Conservation (phyloP, 30 jellyfish, hydroid and myxozoan species). For the Chironex yamaguchii region DNA sequence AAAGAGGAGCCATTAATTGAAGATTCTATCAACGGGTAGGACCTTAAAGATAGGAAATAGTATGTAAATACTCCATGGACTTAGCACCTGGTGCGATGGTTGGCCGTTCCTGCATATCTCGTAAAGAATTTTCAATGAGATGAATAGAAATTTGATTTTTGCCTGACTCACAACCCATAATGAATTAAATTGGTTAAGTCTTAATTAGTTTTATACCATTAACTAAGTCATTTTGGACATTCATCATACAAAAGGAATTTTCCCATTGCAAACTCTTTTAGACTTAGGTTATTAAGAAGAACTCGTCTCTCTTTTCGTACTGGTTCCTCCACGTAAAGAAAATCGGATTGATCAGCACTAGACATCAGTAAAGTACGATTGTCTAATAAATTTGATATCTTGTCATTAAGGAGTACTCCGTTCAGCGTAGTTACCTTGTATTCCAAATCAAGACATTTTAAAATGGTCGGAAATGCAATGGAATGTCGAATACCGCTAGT, state of each 20-base stretch:
- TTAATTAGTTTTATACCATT: no score
- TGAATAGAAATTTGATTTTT: no score
- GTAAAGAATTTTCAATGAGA: no score
- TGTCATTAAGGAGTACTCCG: constrained; percentile 28
- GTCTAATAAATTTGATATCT: background rate
- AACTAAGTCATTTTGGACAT: no score
- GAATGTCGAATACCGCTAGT: constrained; percentile 96
- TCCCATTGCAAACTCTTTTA: constrained; percentile 92
- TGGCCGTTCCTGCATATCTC: no score
- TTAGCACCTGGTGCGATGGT: no score
- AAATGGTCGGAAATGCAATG: constrained; percentile 86
- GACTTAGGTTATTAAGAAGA: constrained; percentile 69
- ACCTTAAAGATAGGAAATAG: no score
- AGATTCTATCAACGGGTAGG: no score
- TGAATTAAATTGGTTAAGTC: no score
- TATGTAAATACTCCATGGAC: no score
- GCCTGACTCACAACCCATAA: no score
- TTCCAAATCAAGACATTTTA: constrained; percentile 64
- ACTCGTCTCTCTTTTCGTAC: constrained; percentile 71
- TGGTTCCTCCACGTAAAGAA: constrained; percentile 68
- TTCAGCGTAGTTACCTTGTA: constrained; percentile 36
- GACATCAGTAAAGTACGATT: constrained; percentile 65
- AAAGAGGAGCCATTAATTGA: no score
- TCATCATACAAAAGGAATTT: constrained; percentile 77
- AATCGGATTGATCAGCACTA: constrained; percentile 60